Conservation (phyloP, 2,797 vertebrate species). For the Eospalax fontanierii region DNA sequence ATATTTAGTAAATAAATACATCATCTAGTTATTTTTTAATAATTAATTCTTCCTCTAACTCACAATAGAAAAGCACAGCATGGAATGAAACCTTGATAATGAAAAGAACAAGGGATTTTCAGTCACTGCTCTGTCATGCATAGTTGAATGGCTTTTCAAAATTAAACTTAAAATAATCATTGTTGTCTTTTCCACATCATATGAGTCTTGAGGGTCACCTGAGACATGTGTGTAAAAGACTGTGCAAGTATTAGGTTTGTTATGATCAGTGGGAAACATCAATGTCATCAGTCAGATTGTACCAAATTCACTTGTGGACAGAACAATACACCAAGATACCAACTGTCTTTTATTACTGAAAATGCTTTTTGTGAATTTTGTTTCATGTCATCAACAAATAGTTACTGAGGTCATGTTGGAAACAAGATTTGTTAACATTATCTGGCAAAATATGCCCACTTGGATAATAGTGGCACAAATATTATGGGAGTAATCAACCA, state of each 20-base stretch:
- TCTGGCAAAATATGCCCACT: no score
- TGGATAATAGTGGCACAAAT: no score
- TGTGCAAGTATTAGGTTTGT: neutral
- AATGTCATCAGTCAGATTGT: neutral
- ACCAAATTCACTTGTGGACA: slow-evolving; percentile 33
- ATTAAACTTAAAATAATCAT: neutral
- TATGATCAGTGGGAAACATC: neutral
- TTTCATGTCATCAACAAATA: neutral
- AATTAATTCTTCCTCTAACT: neutral
- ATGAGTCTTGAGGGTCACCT: neutral
- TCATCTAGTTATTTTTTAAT: slow-evolving; percentile 1
- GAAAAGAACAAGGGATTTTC: slow-evolving; percentile 3
- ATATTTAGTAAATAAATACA: slow-evolving; percentile 3
- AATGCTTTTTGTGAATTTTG: slow-evolving; percentile 1
- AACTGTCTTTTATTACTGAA: neutral
- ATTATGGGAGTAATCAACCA: no score
- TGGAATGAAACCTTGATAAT: neutral
- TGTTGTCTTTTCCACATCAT: neutral
- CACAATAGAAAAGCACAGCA: neutral
- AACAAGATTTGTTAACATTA: no score
- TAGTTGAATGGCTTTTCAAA: neutral
- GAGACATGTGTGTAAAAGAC: neutral
- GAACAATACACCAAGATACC: neutral
- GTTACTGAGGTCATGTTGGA: neutral
- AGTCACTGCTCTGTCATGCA: neutral